Evolutionary conservation across 2,113 vertebrate genomes (phyloP), one percentile per base, ranked within the genome.

Genomic region (Trachemys scripta): DNA sequence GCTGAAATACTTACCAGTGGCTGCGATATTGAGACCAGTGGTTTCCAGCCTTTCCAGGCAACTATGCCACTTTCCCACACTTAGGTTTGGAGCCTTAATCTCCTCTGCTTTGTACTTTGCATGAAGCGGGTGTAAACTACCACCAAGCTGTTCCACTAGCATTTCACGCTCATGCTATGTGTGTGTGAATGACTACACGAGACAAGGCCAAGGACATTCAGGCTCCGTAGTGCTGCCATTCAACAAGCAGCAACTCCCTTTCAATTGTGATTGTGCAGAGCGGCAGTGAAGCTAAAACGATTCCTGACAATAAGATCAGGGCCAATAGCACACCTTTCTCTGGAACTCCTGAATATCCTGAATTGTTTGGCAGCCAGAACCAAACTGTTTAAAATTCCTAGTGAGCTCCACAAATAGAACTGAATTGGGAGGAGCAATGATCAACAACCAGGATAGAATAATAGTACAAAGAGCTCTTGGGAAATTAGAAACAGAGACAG

Each of bases 171-270:
- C 17, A 9, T 49, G 81, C 62, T 45, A 6, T 38, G 53, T 5
- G 5, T 8, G 47, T 20, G 16, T 38, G 27, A 7, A 3, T 0
- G 2, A 62, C 24, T 3, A 5, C 0, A 0, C 45, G 27, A 50
- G 85, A 89, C 4, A 1, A 56, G 96, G 31, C 7, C 25, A 35
- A 82, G 24, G n/a, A 35, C 29, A 75, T 13, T 29, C 72, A 27
- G 91, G 35, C 10, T 53, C 7, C 3, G 6, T 10, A n/a, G 4
- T 78, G 13, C 13, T 65, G n/a, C 24, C 0, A 0, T 5, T 20
- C 13, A 69, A 10, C 3, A 83, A 50, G 78, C 31, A 78, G 31
- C 19, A 79, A 54, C 22, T 85, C 27, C 76, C 62, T 16, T 35
- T 65, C 62, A 65, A 35, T 35, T 31, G 16, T 17, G 14, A n/a